phyloP scores from a whole-genome alignment of 1,140 invertebrate species.

The Neodiprion pinetum region DNA sequence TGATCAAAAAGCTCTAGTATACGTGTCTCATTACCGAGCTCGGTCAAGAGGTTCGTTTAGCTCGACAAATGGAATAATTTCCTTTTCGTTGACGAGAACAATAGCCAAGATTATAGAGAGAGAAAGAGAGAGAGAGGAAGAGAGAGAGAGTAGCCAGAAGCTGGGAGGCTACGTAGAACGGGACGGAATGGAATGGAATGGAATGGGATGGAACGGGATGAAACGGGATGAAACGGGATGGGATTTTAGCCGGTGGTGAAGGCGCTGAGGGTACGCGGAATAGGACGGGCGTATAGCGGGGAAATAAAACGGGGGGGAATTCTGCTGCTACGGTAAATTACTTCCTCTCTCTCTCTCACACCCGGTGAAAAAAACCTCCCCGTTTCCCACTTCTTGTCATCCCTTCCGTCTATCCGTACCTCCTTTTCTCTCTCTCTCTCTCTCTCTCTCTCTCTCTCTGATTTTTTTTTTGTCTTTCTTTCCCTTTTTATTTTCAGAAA shows the following conservation, averaged over 20 bases:
- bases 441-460: too few relatives aligned
- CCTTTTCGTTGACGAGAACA: constrained; percentile 5
- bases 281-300: neutral
- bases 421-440: too few relatives aligned
- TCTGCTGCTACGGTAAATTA: constrained; percentile 2
- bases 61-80: constrained; percentile 5
- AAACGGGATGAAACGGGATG: too few relatives aligned
- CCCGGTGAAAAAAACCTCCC: neutral
- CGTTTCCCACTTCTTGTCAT: neutral
- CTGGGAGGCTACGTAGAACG: too few relatives aligned
- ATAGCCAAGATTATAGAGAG: neutral
- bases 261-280: too few relatives aligned
- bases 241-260: too few relatives aligned
- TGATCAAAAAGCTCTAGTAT: neutral
- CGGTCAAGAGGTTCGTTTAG: constrained; percentile 3
- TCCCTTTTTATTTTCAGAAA: too few relatives aligned
- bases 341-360: neutral
- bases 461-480: too few relatives aligned
- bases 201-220: too few relatives aligned
- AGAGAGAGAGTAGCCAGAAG: too few relatives aligned
- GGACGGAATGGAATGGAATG: too few relatives aligned
- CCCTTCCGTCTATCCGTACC: neutral
- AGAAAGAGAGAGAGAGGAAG: too few relatives aligned
- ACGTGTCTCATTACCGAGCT: constrained; percentile 1
- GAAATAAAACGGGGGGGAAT: constrained; percentile 1